Conservation (phyloP, 2,113 vertebrate species). For the Astur gentilis region DNA sequence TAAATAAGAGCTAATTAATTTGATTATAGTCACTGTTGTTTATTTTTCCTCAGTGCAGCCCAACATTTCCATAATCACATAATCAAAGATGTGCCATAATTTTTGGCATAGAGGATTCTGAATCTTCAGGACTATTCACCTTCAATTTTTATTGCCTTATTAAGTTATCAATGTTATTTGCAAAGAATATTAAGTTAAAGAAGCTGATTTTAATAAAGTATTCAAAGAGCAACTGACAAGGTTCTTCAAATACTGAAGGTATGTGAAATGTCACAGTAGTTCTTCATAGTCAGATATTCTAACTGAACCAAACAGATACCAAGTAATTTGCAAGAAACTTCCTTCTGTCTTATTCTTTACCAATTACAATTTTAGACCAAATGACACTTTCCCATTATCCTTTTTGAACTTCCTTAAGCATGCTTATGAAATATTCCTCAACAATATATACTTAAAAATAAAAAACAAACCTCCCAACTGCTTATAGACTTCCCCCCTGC, state of each 20-base stretch:
- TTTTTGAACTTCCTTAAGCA: slow-evolving; percentile 50
- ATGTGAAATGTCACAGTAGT: background rate
- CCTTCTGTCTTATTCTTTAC: slow-evolving; percentile 21
- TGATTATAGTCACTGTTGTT: background rate
- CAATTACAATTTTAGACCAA: slow-evolving; percentile 38
- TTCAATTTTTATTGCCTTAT: background rate
- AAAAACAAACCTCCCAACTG: background rate
- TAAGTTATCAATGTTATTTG: background rate
- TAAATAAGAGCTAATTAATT: background rate
- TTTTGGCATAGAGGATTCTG: background rate
- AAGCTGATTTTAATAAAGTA: background rate
- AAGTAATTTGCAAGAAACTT: background rate
- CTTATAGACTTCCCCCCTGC: background rate
- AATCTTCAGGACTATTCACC: background rate
- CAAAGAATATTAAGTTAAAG: background rate
- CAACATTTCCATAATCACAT: background rate
- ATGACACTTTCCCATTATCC: slow-evolving; percentile 53
- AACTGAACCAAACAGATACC: background rate
- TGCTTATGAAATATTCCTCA: background rate
- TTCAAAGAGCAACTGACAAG: background rate
- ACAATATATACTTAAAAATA: background rate
- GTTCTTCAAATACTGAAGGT: background rate
- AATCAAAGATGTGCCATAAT: background rate
- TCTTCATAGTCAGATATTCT: slow-evolving; percentile 3
- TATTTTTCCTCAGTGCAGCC: background rate